Base-by-base conservation (phyloP, 53 echinoderm and acorn worm species). In the Patiria pectinifera region DNA sequence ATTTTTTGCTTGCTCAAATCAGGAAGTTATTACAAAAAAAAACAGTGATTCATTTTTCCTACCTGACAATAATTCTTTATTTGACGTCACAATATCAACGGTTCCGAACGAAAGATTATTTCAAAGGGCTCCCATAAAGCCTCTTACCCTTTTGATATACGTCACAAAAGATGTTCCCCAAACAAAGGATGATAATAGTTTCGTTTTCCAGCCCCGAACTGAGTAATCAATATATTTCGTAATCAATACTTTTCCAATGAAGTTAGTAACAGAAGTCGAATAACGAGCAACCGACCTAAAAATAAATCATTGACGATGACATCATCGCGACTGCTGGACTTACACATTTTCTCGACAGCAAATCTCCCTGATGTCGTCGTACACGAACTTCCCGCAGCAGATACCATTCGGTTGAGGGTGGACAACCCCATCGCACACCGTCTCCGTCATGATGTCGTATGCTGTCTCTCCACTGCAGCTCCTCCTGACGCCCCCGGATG, bases 351-450 rank as follows among this genome's bases (percentile, higher is more conserved):
- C 91, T 43, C 61, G 48, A 61, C 97, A 97, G 92, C 97, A 97
- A 19, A 95, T 90, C 26, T 92, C 81, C 6, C 1, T 4, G 25
- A 44, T 82, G 3, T 45, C 71, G 77, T 94, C 75, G 78, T 86
- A 94, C 35, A 97, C 85, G 3, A 86, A 85, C 49, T 80, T 85
- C 6, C 94, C 94, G 62, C 97, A 97, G 84, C 97, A 97, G 14
- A 7, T 25, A 13, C 94, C 92, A 82, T 91, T 87, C 9, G 91
- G 48, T 19, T 69, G 84, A 9, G 85, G 93, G 92, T 94, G 71
- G 58, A 94, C 62, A 18, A 92, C 89, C 13, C 97, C 97, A 71
- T 93, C 93, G 69, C 97, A 97, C 25, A 97, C 95, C 0, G 94
- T 96, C 84, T 95, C 95, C 19, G 78, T 86, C 8, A 71, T 2